Base-by-base conservation (phyloP, 2,888 invertebrate species). In the Orthonychiurus folsomi region DNA sequence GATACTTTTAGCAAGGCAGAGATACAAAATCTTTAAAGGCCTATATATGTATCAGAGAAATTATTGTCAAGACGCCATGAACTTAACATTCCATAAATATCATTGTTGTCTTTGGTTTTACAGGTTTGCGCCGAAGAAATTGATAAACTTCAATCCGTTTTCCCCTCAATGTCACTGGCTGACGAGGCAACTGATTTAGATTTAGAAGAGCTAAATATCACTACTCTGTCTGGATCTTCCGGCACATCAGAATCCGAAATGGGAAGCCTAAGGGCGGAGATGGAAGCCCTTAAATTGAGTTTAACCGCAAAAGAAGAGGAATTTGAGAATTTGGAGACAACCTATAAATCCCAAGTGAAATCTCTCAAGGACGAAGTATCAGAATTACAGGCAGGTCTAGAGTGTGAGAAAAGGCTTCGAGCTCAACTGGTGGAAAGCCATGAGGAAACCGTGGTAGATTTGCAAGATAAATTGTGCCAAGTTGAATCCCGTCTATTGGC, bases 121-220 rank as follows among this genome's bases (percentile, higher is more conserved):
- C 71, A 80, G 79, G 69, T 81, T 54, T 78, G 78, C 1, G 69
- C 75, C 25, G 78, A 78, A 28, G 79, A 89, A 73, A 83, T 89
- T 52, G 84, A 86, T 59, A 79, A 80, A 56, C 79, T 91, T 25
- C 80, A 83, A 18, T 78, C 78, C 3, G 80, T 83, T 61, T 79
- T 91, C 70, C 89, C 89, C 0, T 84, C 86, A 60, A 76, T 89
- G 53, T 81, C 84, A 1, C 79, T 81, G 2, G 62, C 60, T 15
- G 65, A 65, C 25, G 62, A 62, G 15, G 15, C 37, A 37, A 5
- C 37, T 9, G 37, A 37, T 37, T 37, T 37, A 5, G 15, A 15
- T 5, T 9, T 37, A 37, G 37, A 37, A 9, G 37, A 5, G 15
- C 9, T 37, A 60, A 60, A 5, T 9, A 37, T 37, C 9, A 37